A percentile compares a stretch with the other conserved stretches of the same genome.
Evolutionary conservation across 2,113 vertebrate genomes (phyloP).

Genomic region (Rhynchopsitta pachyrhyncha): DNA sequence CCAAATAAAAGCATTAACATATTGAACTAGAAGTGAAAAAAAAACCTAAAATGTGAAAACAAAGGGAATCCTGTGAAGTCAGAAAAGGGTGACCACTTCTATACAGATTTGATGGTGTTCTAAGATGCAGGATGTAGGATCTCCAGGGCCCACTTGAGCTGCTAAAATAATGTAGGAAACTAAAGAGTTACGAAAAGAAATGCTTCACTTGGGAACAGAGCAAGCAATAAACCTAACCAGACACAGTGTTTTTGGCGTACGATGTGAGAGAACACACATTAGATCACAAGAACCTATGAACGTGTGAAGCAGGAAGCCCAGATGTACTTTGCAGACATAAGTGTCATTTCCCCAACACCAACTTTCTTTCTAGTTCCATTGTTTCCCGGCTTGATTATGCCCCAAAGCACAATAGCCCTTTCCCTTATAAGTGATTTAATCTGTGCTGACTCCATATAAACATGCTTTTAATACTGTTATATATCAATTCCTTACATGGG

Average conservation of each 20-base stretch:
- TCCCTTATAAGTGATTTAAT: background rate
- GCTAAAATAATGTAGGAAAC: constrained; percentile 25
- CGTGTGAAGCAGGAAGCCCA: constrained; percentile 50
- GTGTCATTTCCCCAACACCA: constrained; percentile 1
- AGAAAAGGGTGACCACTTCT: background rate
- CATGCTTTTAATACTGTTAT: background rate
- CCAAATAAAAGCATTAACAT: background rate
- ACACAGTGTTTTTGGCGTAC: background rate
- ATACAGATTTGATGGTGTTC: background rate
- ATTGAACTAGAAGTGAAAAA: background rate
- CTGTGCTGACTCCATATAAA: background rate
- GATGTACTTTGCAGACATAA: constrained; percentile 22
- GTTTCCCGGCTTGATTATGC: constrained; percentile 34
- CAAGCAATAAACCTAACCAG: constrained; percentile 42
- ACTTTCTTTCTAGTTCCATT: background rate
- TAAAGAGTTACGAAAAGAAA: constrained; percentile 33
- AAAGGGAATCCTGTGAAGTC: background rate
- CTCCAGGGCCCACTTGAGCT: background rate
- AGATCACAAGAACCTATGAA: constrained; percentile 24
- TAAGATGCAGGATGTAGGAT: background rate
- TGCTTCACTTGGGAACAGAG: constrained; percentile 22
- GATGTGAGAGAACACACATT: constrained; percentile 37
- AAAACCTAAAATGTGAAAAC: background rate
- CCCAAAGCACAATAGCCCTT: background rate
- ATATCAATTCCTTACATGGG: background rate